Conservation (phyloP, 2,113 vertebrate genomes). For the Myrmecophaga tridactyla region DNA sequence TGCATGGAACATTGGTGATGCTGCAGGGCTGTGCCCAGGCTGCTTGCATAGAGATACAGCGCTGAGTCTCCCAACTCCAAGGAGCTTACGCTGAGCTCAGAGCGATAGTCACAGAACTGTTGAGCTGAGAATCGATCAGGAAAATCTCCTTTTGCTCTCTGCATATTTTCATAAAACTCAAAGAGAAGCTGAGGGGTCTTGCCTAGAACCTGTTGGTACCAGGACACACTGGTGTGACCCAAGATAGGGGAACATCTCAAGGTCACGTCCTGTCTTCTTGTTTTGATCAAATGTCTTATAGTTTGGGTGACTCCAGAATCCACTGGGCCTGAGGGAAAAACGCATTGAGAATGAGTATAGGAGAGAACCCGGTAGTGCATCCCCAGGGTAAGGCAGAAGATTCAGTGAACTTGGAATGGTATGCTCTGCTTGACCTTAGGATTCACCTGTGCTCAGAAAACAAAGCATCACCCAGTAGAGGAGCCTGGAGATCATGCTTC, state of each 20-base stretch:
- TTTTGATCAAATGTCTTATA: neutral
- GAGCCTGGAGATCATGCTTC: neutral
- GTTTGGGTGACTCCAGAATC: neutral
- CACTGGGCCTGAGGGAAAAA: neutral
- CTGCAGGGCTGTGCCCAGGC: neutral
- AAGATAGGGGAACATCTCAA: neutral
- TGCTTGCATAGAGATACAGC: neutral
- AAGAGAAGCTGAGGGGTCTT: neutral
- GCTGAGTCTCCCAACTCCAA: neutral
- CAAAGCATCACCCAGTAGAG: neutral
- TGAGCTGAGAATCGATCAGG: neutral
- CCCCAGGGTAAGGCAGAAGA: neutral
- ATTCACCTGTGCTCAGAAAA: neutral
- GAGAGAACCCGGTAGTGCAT: no score
- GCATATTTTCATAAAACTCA: neutral
- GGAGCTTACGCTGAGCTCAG: neutral
- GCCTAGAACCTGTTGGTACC: neutral
- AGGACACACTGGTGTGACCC: neutral
- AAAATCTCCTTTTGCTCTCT: neutral
- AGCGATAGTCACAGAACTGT: fast-evolving
- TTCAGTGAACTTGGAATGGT: neutral
- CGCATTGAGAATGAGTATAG: fast-evolving
- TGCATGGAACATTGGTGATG: fast-evolving
- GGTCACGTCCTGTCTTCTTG: neutral
- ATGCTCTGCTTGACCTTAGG: no score